Base-by-base conservation (phyloP, 2,113 vertebrate genomes). In the Centropus bengalensis region DNA sequence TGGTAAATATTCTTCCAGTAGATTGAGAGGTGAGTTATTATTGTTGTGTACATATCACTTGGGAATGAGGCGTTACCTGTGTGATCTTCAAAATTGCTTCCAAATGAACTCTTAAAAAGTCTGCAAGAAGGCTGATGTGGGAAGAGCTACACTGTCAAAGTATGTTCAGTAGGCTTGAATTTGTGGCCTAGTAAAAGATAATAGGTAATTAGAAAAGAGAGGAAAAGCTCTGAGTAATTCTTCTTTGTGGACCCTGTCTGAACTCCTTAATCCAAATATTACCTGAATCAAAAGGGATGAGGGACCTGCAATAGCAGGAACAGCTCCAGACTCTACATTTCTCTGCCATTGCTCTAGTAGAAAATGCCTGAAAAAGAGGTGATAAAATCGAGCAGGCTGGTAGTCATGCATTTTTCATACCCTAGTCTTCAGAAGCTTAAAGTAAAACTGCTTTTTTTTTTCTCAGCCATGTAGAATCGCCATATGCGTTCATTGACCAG, bases 401-500 rank as follows among this genome's bases (percentile, higher is more conserved):
- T 51, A 22, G 23, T 71, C 6, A 1, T 15, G 28, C 18, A 6
- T n/a, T 55, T 60, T 9, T 23, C 18, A 18, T 69, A 28, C 56
- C 45, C 64, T 2, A 24, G 51, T 21, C 8, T 83, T 30, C 45
- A 1, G 1, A 26, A 36, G 22, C 24, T 32, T 18, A 45, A 21
- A 18, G 9, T 52, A 24, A 28, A 73, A 27, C 27, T 32, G 14
- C 9, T 12, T 71, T 38, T 27, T 9, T 9, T 30, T 44, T 55
- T 28, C 58, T 71, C 30, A n/a, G 11, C 38, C 23, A 3, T 8
- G 7, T 40, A 28, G 38, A 28, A 27, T 4, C 32, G 10, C 28
- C 3, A 1, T 0, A 1, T 23, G 16, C 13, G 1, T 69, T 80
- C 28, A 9, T 14, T 84, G 47, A 17, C 44, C 40, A 55, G 42